Evolutionary conservation across 2,113 vertebrate genomes (phyloP), one percentile per base, ranked within the genome.

Genomic region (Chaetodon auriga): DNA sequence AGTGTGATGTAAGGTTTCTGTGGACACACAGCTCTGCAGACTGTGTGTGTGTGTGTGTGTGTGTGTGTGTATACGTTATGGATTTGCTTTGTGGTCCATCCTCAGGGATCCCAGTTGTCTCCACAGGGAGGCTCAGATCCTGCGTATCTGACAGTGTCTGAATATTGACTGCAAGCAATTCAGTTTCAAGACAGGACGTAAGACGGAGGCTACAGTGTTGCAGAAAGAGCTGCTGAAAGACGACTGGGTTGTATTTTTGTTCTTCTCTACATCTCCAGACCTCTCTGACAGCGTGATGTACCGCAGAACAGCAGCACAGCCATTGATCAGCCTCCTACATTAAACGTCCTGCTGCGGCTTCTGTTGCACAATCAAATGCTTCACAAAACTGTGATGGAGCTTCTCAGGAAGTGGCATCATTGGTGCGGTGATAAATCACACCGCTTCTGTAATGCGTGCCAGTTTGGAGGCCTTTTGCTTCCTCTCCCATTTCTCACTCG

Each of bases 381-480:
- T 78, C 53, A 43, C 35, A 63, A 23, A 80, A 73, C 55, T 16
- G 49, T 51, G 55, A 68, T 68, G 38, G 43, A 64, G 83, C 49
- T 18, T 63, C 84, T 70, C 68, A 89, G 90, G 86, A 92, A 91
- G 81, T 86, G 92, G 90, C 85, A 80, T 91, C 68, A 91, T 70
- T 86, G 70, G 54, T 23, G 78, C 75, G 71, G 80, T 57, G 78
- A 87, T 88, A 86, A 88, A 90, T 88, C 72, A 73, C 73, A 51
- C 25, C 11, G 8, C 11, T 74, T 87, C 18, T 36, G 65, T 58
- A 62, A n/a, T 45, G 43, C 54, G 73, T 72, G 84, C 70, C 83
- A 83, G 38, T 84, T 78, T 73, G 71, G 25, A 77, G 63, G 60
- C 71, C 35, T 80, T 79, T 68, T 48, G 79, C 71, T 43, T 60